phyloP scores from a whole-genome alignment of 2,113 vertebrate species.

The Falcunculus frontatus region DNA sequence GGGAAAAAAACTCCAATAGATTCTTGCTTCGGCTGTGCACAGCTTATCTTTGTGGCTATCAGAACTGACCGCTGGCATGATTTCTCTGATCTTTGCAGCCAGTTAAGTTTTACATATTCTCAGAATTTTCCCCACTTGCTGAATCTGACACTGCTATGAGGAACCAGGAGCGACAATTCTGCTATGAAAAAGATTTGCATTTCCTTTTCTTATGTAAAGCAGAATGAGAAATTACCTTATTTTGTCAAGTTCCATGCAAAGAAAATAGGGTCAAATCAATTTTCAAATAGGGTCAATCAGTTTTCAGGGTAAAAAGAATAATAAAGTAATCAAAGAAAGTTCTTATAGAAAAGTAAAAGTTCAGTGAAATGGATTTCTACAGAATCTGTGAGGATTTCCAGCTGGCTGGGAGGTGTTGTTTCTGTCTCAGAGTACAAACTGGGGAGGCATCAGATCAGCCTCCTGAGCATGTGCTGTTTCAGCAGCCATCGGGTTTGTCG shows the following conservation, averaged over 20 bases:
- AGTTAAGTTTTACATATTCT: neutral
- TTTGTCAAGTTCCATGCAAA: neutral
- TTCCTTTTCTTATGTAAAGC: neutral
- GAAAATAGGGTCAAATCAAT: neutral
- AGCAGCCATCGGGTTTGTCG: fast-evolving
- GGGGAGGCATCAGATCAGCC: neutral
- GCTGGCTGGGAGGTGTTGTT: neutral
- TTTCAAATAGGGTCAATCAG: too few species aligned
- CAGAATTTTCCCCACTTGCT: neutral
- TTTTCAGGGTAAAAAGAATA: neutral
- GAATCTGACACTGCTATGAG: neutral
- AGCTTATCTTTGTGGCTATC: neutral
- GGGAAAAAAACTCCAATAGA: neutral
- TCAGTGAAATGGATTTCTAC: neutral
- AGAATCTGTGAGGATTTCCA: neutral
- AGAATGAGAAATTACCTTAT: neutral
- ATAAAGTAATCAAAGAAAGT: neutral
- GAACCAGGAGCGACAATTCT: neutral
- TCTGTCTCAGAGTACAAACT: neutral
- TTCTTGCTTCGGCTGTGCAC: neutral
- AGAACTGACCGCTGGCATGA: neutral
- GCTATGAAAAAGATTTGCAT: neutral
- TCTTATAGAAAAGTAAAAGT: neutral
- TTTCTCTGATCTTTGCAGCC: neutral
- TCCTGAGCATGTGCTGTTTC: neutral